phyloP scores from a whole-genome alignment of 1,140 invertebrate genomes.

The Drosophila parabipectinata region DNA sequence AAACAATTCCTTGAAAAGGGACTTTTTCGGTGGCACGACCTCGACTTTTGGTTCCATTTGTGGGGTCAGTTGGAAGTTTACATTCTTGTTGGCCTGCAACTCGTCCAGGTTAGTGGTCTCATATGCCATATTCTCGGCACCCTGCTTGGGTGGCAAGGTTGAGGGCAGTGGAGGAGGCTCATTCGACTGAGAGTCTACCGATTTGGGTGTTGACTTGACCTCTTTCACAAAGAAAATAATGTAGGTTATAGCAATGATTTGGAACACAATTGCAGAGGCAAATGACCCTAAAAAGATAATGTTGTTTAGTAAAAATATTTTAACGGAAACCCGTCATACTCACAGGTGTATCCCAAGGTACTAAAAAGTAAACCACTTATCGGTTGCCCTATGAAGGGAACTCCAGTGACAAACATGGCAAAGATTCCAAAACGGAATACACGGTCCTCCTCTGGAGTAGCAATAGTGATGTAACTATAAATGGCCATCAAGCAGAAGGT shows the following conservation, averaged over 20 bases:
- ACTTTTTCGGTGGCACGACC: constrained; percentile 33
- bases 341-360: constrained; percentile 72
- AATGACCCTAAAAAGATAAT: constrained; percentile 63
- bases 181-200: constrained; percentile 1
- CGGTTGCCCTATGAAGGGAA: constrained; percentile 74
- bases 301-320: background rate
- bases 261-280: constrained; percentile 62
- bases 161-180: constrained; percentile 39
- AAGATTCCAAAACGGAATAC: constrained; percentile 85
- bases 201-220: constrained; percentile 49
- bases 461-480: constrained; percentile 87
- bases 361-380: constrained; percentile 72
- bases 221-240: constrained; percentile 78
- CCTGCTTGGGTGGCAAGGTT: constrained; percentile 38
- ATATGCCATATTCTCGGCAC: constrained; percentile 73
- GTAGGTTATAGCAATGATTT: constrained; percentile 77
- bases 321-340: constrained; percentile 8
- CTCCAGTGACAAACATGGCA: constrained; percentile 75
- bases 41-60: constrained; percentile 63
- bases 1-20: constrained; percentile 69
- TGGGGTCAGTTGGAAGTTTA: constrained; percentile 67
- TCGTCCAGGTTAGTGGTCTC: constrained; percentile 66
- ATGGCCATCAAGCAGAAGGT: constrained; percentile 87
- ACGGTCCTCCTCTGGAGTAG: constrained; percentile 86
- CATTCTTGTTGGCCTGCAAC: constrained; percentile 66